Evolutionary conservation across 1,140 invertebrate species (phyloP).

Genomic region (Phymastichus coffea): DNA sequence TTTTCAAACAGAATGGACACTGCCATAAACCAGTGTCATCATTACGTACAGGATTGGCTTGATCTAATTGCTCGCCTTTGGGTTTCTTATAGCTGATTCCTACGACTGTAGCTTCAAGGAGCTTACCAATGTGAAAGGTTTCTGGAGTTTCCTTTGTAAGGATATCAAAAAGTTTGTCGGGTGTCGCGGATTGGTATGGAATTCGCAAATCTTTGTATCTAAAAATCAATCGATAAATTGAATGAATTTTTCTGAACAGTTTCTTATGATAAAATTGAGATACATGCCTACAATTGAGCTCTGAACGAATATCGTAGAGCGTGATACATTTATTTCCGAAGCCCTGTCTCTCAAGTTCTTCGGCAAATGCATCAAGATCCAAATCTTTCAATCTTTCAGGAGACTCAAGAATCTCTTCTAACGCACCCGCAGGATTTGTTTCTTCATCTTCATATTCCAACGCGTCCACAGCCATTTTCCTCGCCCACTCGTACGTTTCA

Average conservation of each 20-base stretch:
- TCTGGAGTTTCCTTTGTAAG: constrained; percentile 95
- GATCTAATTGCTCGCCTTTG: constrained; percentile 88
- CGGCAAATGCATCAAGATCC: constrained; percentile 97
- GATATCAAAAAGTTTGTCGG: constrained; percentile 91
- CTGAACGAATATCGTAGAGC: constrained; percentile 94
- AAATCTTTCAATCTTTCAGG: constrained; percentile 95
- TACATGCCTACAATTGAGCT: constrained; percentile 68
- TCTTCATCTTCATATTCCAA: constrained; percentile 97
- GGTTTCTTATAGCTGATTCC: constrained; percentile 84
- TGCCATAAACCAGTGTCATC: constrained; percentile 94
- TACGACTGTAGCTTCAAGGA: constrained; percentile 74
- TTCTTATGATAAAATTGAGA: not conserved
- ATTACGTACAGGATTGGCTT: constrained; percentile 91
- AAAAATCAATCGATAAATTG: too few species aligned
- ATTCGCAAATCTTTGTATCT: constrained; percentile 92
- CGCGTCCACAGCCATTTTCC: constrained; percentile 99
- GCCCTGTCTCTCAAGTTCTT: constrained; percentile 92
- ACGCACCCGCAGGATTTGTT: constrained; percentile 90
- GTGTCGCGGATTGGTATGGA: constrained; percentile 74
- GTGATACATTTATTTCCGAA: constrained; percentile 98
- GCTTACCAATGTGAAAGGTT: constrained; percentile 91
- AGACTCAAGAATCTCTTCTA: constrained; percentile 96
- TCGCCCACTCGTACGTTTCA: constrained; percentile 98
- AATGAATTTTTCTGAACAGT: too few species aligned
- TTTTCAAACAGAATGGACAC: constrained; percentile 95